Conservation (phyloP, 92 coral and sea anemone species). For the Phenganax marumi region DNA sequence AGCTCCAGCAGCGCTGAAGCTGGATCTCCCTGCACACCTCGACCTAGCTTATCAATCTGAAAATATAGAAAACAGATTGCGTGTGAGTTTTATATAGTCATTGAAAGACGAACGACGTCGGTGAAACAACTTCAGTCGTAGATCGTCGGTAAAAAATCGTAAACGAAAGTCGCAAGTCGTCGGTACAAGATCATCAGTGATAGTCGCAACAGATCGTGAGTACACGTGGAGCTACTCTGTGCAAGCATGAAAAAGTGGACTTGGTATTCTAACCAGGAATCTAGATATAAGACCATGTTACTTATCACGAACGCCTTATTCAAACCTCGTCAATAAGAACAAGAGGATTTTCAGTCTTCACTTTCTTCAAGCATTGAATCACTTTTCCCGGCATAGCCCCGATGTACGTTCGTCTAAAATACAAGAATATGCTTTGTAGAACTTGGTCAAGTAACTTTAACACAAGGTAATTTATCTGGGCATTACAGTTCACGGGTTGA, state of each 20-base stretch:
- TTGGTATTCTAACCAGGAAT: no score
- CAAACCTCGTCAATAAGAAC: conserved; percentile 94
- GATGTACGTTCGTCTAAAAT: conserved; percentile 78
- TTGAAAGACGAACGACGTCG: neutral
- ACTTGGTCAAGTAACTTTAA: no score
- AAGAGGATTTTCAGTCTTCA: conserved; percentile 90
- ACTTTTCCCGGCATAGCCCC: conserved; percentile 99
- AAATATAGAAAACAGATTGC: neutral
- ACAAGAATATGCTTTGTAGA: neutral
- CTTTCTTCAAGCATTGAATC: conserved; percentile 89
- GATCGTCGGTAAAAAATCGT: no score
- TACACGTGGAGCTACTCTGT: no score
- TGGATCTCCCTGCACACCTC: conserved; percentile 98
- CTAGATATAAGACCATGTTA: no score
- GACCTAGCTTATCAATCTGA: conserved; percentile 96
- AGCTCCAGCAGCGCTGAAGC: conserved; percentile 93
- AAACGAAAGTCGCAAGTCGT: no score
- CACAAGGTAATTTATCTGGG: no score
- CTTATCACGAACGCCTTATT: neutral
- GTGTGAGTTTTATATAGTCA: neutral
- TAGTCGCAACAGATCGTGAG: no score
- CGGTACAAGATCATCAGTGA: no score
- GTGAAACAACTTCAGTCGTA: no score
- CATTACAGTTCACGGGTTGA: no score
- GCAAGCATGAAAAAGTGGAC: no score